A percentile compares a stretch with the other conserved stretches of the same genome.
phyloP scores from a whole-genome alignment of 2,888 invertebrate species.

The Gibbula magus region DNA sequence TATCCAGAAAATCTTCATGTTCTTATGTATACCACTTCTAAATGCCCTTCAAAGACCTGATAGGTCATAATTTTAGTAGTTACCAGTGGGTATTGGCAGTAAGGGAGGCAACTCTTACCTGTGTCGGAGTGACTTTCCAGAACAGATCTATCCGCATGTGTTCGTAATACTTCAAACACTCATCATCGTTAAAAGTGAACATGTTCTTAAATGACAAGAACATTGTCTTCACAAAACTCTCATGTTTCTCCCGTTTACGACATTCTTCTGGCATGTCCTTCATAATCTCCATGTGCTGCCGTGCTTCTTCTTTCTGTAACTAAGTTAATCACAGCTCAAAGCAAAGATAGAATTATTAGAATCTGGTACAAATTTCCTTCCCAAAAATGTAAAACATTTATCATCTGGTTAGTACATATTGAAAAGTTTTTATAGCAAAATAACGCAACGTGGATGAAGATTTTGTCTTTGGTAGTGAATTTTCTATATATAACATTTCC shows the following conservation, averaged over 20 bases:
- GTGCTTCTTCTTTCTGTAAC: slow-evolving; percentile 35
- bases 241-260: slow-evolving; percentile 4
- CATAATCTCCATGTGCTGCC: slow-evolving; percentile 33
- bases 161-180: slow-evolving; percentile 47
- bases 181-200: slow-evolving; percentile 39
- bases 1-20: too few relatives aligned
- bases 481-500: too few relatives aligned
- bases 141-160: slow-evolving; percentile 45
- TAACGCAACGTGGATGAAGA: too few relatives aligned
- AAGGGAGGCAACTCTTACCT: slow-evolving; percentile 36
- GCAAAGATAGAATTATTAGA: too few relatives aligned
- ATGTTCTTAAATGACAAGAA: not conserved
- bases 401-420: too few relatives aligned
- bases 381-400: too few relatives aligned
- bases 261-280: slow-evolving; percentile 39
- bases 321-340: not conserved
- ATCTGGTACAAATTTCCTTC: too few relatives aligned
- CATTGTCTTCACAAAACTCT: not conserved
- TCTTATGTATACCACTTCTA: too few relatives aligned
- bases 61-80: too few relatives aligned
- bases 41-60: too few relatives aligned
- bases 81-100: not conserved
- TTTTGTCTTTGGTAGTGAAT: too few relatives aligned
- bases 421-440: too few relatives aligned
- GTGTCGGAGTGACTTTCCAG: slow-evolving; percentile 48